phyloP scores from a whole-genome alignment of 2,888 invertebrate species.

The Belgica antarctica region DNA sequence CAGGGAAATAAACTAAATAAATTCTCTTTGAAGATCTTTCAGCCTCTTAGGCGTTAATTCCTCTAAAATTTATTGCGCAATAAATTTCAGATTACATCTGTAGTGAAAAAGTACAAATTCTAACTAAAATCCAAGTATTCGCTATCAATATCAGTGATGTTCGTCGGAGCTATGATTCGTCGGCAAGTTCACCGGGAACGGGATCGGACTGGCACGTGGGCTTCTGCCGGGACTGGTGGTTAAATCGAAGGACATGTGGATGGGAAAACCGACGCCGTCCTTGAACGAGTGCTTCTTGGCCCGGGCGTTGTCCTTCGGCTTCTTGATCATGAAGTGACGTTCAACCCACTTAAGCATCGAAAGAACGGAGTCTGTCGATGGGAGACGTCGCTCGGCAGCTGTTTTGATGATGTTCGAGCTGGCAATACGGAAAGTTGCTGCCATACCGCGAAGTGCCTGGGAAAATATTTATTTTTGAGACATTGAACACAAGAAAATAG shows the following conservation, averaged over 20 bases:
- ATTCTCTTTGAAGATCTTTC: no score
- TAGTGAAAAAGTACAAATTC: neutral
- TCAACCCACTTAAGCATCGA: conserved; percentile 90
- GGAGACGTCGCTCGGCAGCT: conserved; percentile 80
- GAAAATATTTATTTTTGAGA: conserved; percentile 29
- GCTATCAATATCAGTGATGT: neutral
- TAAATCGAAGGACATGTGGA: conserved; percentile 71
- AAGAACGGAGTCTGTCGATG: conserved; percentile 84
- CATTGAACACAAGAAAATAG: conserved; percentile 36
- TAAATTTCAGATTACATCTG: neutral
- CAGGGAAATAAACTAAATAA: neutral
- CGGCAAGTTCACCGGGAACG: neutral
- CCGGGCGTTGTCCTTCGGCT: conserved; percentile 51
- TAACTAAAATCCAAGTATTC: neutral
- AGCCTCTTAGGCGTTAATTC: no score
- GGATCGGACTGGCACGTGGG: conserved; percentile 6
- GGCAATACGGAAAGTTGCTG: conserved; percentile 85
- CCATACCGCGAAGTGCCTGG: conserved; percentile 88
- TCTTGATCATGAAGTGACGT: conserved; percentile 74
- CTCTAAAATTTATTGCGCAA: conserved; percentile 7
- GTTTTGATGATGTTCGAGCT: conserved; percentile 82
- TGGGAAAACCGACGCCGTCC: conserved; percentile 69
- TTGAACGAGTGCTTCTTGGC: conserved; percentile 49
- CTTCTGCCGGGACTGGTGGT: conserved; percentile 49
- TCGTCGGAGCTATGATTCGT: conserved; percentile 25